A percentile compares a stretch with the other conserved stretches of the same genome.
These are phyloP conservation scores for Suncus etruscus DNA, from an alignment of 2,113 vertebrate genomes.

Conservation along the genomic window DNA sequence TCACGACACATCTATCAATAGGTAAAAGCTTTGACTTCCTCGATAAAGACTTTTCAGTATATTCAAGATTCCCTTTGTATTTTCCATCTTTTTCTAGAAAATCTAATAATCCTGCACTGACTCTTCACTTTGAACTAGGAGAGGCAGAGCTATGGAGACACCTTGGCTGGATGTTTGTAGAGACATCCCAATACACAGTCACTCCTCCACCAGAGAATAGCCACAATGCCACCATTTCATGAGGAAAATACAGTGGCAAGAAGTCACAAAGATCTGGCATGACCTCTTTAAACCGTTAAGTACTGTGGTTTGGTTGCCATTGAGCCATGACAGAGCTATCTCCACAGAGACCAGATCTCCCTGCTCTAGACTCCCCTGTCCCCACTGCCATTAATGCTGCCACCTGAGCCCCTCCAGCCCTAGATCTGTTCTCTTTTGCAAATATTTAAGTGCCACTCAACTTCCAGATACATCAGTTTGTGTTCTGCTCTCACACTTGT, in stretches of 20 bases:
- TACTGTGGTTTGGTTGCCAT: constrained; percentile 19
- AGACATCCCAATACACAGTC: neutral
- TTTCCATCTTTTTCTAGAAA: neutral
- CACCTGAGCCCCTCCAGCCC: neutral
- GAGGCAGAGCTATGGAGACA: neutral
- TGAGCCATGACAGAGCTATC: neutral
- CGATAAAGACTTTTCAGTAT: neutral
- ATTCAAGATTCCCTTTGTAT: neutral
- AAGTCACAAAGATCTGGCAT: neutral
- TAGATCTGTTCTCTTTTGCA: constrained; percentile 1
- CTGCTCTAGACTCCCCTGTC: neutral
- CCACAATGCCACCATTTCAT: neutral
- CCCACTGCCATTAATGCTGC: constrained; percentile 3
- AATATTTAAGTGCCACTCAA: constrained; percentile 28
- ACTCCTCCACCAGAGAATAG: neutral
- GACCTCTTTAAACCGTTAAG: neutral
- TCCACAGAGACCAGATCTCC: neutral
- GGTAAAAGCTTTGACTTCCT: neutral
- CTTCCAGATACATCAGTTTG: constrained; percentile 1
- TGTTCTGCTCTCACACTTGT: neutral
- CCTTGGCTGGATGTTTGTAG: neutral
- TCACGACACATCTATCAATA: neutral
- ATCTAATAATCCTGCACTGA: neutral
- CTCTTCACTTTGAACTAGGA: neutral
- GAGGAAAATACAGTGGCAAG: neutral